Evolutionary conservation across 2,888 invertebrate genomes (phyloP), one percentile per base, ranked within the genome.

Genomic region (Drosophila paucipuncta): DNA sequence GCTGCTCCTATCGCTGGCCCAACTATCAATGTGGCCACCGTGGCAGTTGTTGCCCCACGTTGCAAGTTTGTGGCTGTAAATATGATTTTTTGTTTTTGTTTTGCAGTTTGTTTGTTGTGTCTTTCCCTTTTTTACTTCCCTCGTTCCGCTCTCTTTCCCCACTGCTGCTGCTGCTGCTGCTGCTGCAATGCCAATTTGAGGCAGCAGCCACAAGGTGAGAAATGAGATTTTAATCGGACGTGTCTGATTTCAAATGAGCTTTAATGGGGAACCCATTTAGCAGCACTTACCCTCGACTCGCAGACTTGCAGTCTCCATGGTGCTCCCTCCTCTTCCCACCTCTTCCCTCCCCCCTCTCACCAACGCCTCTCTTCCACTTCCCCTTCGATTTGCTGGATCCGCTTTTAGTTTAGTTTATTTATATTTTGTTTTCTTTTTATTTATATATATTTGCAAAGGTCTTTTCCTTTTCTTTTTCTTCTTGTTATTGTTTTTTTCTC

Each of bases 171-270:
- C 18, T 37, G 37, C 18, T 22, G 54, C 35, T 54, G 50, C 67
- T 30, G 37, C 66, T 33, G 33, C 54, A 52, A 30, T 61, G 70
- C 71, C 85, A 87, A 78, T 89, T 86, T 83, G 84, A 83, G 82
- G 80, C 89, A 76, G 81, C 84, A 84, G 87, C 89, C 89, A 87
- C 86, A 86, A 93, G 93, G 93, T 93, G 93, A 93, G 93, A 93
- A 93, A 93, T 92, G 91, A 92, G 93, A 93, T 93, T 93, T 93
- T 93, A 93, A 93, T 93, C 93, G 93, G 92, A 93, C 92, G 91
- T 93, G 92, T 93, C 92, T 93, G 93, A 93, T 93, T 93, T 93
- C 92, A 93, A 93, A 93, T 93, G 93, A 92, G 92, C 92, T 91
- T 93, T 93, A 93, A 93, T 93, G 92, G 92, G 92, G 91, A 90